Evolutionary conservation across 2,113 vertebrate genomes (phyloP), one percentile per base, ranked within the genome.

Genomic region (Sardina pilchardus): DNA sequence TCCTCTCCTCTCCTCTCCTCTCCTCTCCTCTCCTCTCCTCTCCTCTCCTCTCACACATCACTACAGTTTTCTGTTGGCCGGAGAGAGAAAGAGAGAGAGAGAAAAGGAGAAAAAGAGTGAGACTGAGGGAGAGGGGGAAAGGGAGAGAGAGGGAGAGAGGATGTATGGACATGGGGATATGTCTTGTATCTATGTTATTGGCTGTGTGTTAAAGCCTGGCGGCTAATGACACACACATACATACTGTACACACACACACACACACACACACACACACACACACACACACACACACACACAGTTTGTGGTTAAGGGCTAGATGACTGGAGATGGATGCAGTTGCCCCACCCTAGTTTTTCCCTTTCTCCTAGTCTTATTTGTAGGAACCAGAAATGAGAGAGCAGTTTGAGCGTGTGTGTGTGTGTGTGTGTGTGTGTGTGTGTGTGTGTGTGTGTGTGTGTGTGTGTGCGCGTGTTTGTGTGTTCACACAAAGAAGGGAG

Each of bases 391-490:
- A 50, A 17, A 50, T 50, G 12, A 17, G 14, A 10, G 48, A 50
- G 48, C 48, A 14, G 2, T 47, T 3, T 17, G n/a, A 34, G 43
- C 16, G 36, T 44, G 42, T 19, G 80, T 42, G 67, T 78, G 44
- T 50, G 53, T 81, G 82, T 67, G 71, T 42, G 16, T 44, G 9
- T 12, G 39, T 75, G 42, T n/a, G 47, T 43, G 39, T 26, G 78
- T 39, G 63, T 75, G 43, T 48, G 53, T 81, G 82, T 67, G 71
- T 63, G 42, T 80, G 59, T 81, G 81, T 59, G 45, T 48, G 82
- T 47, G 84, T 67, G 42, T 67, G 42, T 80, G 59, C 67, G 81
- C 47, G 45, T 48, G 82, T 47, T 82, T 67, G 42, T 67, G 91
- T 89, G 39, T 45, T 47, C 3, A 47, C 6, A 47, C 45, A 47